These are phyloP conservation scores for Aurelia sp. DNA, from an alignment of 30 jellyfish, hydroid and myxozoan species.

Conservation along the genomic window DNA sequence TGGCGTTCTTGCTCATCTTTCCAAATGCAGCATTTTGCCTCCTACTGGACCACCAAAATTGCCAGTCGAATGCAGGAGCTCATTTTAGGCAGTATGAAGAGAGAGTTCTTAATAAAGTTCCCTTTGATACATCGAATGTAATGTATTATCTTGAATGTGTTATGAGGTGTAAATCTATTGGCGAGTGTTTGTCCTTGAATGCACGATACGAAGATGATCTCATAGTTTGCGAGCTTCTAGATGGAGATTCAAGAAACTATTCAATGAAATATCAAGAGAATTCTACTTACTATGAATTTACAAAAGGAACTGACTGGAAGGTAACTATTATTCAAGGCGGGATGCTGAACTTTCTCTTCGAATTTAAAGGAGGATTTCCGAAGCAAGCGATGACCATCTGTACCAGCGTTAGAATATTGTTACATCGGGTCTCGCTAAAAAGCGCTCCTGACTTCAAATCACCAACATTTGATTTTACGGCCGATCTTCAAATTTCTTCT, in stretches of 20 bases:
- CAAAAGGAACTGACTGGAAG: not conserved
- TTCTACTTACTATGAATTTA: not conserved
- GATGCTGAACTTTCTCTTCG: no score
- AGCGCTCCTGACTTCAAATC: no score
- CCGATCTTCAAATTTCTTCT: no score
- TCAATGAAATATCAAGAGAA: not conserved
- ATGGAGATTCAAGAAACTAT: not conserved
- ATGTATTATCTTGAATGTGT: not conserved
- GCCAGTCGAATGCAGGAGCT: no score
- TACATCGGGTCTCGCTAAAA: no score
- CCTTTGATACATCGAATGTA: not conserved
- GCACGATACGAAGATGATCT: not conserved
- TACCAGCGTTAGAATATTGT: no score
- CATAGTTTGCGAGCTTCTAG: not conserved
- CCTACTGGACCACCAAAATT: no score
- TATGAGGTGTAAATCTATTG: not conserved
- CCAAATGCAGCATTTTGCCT: no score
- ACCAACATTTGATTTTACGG: no score
- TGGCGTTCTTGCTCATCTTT: no score
- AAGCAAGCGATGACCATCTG: no score
- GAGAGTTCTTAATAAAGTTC: not conserved
- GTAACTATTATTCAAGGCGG: not conserved
- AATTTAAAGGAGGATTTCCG: no score
- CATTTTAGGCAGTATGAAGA: not conserved
- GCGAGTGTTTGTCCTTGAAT: not conserved